Base-by-base conservation (phyloP, 35 echinoderm and acorn worm species). In the Ptychodera flava region DNA sequence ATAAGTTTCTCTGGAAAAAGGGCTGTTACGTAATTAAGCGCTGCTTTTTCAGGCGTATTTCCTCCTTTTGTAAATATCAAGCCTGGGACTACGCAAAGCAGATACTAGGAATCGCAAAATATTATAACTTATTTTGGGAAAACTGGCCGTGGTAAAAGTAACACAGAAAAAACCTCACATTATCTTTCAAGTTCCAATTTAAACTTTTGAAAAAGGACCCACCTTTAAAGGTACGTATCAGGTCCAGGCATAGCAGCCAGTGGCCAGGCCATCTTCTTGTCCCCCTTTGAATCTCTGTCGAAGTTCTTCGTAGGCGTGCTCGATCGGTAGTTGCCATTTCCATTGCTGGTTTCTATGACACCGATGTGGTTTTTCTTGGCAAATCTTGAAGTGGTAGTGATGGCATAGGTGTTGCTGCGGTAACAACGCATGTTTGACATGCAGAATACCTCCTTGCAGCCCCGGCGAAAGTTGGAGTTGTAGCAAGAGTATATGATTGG, bases 191-290 rank as follows among this genome's bases (percentile, higher is more conserved):
- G 45, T 12, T 64, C 45, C 45, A 64, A 12, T 64, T 12, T 64
- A 64, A 22, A 64, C 6, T 12, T 22, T 64, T 64, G 6, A 64
- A 22, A 64, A 64, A 64, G 45, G 45, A 64, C 45, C 22, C 22
- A 64, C 45, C 45, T 64, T 64, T n/a, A 64, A 64, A 64, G 45
- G 22, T 64, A 64, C 6, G 45, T 64, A 64, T 64, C 45, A 12
- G 45, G 45, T 64, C 45, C 45, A 64, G 45, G 45, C 45, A 64
- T 64, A 12, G 45, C 45, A 64, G 96, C 82, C 35, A 99, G 53
- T 16, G 96, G 96, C 96, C 96, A 99, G 28, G 90, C 89, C 35
- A 99, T 90, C 33, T 94, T 99, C 85, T 92, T 94, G 80, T 99
- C 92, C 0, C 96, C 96, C 38, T 92, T 94, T 30, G 88, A 90